Evolutionary conservation across 1,140 invertebrate species (phyloP), one percentile per base, ranked within the genome.

Genomic region (Bicyclus anynana): DNA sequence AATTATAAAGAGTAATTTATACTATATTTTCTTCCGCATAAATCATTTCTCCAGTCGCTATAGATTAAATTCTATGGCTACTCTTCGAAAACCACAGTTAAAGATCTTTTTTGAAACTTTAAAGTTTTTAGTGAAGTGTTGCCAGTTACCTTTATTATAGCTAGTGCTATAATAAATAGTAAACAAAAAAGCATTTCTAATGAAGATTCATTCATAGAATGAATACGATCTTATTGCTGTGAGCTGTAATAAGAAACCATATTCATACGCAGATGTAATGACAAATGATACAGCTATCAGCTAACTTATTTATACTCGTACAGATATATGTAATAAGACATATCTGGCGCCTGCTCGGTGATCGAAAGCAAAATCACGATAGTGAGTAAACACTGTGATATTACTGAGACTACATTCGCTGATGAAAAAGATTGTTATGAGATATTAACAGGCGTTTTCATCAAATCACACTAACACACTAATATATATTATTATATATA

Each of bases 241-340:
- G 40, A 4, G 5, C 10, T 44, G 40, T 44, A 44, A 44, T 20
- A 12, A 44, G 40, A 44, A 44, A 44, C 40, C 40, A 44, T 20
- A 20, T 44, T 44, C 40, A 44, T 12, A 17, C 37, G 37, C 3
- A 2, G 7, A 20, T 18, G 2, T 44, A 44, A 20, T 44, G 16
- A 20, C 16, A 44, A 20, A 44, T 20, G 40, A 20, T 12, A 44
- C 5, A 44, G 1, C 4, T 20, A 5, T 7, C 14, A 44, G 18
- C 9, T 44, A 13, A 17, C 37, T 7, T 38, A 14, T 13, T 5
- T 38, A 0, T 38, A 38, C n/a, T n/a, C n/a, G n/a, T n/a, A n/a
- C n/a, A n/a, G n/a, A n/a, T 38, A 38, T 16, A 44, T 44, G 20
- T 20, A 20, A 3, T 12, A 4, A 20, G 13, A 44, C 16, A 20